These are phyloP conservation scores for Mandrillus leucophaeus DNA, from an alignment of 2,113 vertebrate genomes.

Conservation along the genomic window DNA sequence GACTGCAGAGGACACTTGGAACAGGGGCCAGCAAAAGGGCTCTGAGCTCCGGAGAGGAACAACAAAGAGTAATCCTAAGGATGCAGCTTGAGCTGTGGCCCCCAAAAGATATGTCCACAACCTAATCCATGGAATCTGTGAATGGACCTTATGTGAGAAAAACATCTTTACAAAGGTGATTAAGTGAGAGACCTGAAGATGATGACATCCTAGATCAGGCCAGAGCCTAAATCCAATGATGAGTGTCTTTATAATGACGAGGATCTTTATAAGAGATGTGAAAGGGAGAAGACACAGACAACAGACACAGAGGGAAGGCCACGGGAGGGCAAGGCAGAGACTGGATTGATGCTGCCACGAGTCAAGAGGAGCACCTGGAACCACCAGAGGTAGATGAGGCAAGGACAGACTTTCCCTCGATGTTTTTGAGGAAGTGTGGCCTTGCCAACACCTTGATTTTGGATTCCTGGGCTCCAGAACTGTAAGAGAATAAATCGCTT, in stretches of 20 bases:
- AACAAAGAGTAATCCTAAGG: neutral
- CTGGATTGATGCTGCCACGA: neutral
- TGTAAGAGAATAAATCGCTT: neutral
- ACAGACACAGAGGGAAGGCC: neutral
- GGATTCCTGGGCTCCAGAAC: neutral
- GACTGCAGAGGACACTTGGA: neutral
- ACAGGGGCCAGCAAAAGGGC: too few relatives aligned
- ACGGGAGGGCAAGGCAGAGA: neutral
- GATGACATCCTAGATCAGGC: neutral
- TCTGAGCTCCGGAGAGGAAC: neutral
- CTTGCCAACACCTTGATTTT: too few relatives aligned
- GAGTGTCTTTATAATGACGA: too few relatives aligned
- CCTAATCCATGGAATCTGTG: neutral
- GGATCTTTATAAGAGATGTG: neutral
- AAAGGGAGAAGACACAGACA: neutral
- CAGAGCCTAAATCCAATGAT: neutral
- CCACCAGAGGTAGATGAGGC: neutral
- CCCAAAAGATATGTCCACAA: neutral
- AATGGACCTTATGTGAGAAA: neutral
- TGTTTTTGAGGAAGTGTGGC: neutral
- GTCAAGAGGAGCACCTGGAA: neutral
- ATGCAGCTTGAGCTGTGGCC: neutral
- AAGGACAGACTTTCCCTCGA: too few relatives aligned
- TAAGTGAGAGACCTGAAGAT: neutral
- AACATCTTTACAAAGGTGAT: neutral